Evolutionary conservation across 2,113 vertebrate genomes (phyloP).

Genomic region (Macquaria ambigua): DNA sequence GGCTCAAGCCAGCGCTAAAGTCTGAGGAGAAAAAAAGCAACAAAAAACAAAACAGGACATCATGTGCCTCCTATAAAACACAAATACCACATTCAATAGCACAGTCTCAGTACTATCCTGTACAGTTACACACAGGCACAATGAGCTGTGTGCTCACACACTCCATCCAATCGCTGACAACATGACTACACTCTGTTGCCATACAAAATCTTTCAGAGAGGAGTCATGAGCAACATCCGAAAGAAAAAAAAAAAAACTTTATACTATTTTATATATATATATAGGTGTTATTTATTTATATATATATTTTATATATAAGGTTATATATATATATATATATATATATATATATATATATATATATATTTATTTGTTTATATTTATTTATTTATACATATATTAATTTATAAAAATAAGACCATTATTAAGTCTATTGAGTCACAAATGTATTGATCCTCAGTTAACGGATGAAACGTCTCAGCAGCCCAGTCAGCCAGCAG

Average conservation of each 20-base stretch:
- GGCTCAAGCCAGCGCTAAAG: conserved; percentile 85
- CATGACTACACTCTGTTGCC: conserved; percentile 70
- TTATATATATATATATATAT: conserved; percentile 65
- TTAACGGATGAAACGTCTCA: conserved; percentile 61
- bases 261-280: conserved; percentile 40
- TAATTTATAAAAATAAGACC: conserved; percentile 87
- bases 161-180: conserved; percentile 47
- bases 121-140: conserved; percentile 88
- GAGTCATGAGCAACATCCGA: conserved; percentile 63
- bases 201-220: conserved; percentile 71
- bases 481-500: conserved; percentile 65
- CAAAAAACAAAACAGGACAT: conserved; percentile 61
- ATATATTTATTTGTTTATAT: conserved; percentile 25
- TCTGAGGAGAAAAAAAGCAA: conserved; percentile 59
- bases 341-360: conserved; percentile 80
- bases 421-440: conserved; percentile 88
- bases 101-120: conserved; percentile 92
- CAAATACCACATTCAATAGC: conserved; percentile 90
- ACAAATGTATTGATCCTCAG: conserved; percentile 79
- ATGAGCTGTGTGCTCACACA: conserved; percentile 60
- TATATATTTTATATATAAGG: conserved; percentile 84
- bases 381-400: conserved; percentile 84
- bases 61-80: conserved; percentile 82
- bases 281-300: conserved; percentile 45
- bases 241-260: conserved; percentile 60